Evolutionary conservation across 2,113 vertebrate species (phyloP).

Genomic region (Notothenia coriiceps): DNA sequence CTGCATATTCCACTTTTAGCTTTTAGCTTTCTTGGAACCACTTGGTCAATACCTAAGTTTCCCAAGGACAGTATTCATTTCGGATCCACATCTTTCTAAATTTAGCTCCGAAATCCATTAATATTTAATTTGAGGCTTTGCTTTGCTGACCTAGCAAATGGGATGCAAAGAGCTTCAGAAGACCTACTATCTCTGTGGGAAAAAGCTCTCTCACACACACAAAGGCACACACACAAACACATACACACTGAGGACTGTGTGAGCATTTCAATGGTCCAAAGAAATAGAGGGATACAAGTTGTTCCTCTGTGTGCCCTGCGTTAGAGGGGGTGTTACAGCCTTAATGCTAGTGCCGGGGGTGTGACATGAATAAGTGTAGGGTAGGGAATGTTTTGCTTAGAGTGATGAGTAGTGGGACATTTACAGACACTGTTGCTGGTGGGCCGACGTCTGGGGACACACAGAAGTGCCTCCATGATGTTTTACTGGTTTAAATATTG

Average conservation of each 20-base stretch:
- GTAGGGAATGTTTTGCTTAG: slow-evolving; percentile 1
- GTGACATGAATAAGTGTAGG: slow-evolving; percentile 28
- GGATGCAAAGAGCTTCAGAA: slow-evolving; percentile 48
- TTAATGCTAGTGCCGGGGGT: slow-evolving; percentile 32
- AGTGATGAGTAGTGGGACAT: background rate
- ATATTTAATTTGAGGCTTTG: slow-evolving; percentile 77
- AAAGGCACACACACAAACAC: slow-evolving; percentile 7
- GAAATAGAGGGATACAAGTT: slow-evolving; percentile 46
- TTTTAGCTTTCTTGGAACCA: slow-evolving; percentile 25
- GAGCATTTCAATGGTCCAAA: slow-evolving; percentile 61
- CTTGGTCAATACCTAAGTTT: slow-evolving; percentile 15
- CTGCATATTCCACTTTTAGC: background rate
- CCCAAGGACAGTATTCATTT: slow-evolving; percentile 49
- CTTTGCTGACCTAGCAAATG: slow-evolving; percentile 71
- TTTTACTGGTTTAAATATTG: slow-evolving; percentile 13
- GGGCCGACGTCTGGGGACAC: background rate
- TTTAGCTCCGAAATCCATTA: slow-evolving; percentile 70
- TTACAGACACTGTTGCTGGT: slow-evolving; percentile 9
- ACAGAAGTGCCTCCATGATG: background rate
- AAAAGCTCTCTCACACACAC: slow-evolving; percentile 23
- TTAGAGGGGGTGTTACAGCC: slow-evolving; percentile 5
- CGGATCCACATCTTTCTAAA: slow-evolving; percentile 65
- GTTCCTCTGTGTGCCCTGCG: slow-evolving; percentile 39
- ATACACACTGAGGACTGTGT: slow-evolving; percentile 49
- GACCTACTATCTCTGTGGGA: slow-evolving; percentile 48